Percentiles rank a stretch among this genome's conserved stretches.
phyloP scores from a whole-genome alignment of 2,888 invertebrate species.

The Caenorhabditis sp. region DNA sequence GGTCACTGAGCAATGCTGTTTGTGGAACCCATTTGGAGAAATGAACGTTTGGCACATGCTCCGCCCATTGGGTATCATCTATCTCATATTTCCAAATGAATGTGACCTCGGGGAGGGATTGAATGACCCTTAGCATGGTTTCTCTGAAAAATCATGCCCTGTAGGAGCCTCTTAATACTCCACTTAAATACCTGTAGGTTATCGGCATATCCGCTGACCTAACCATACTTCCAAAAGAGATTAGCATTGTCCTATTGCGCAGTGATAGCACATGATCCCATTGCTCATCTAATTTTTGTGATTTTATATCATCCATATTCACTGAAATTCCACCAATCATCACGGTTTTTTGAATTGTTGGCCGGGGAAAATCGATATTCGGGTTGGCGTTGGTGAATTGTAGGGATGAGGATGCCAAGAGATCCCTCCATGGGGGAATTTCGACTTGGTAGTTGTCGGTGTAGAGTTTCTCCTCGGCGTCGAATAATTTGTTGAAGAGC shows the following conservation, averaged over 20 bases:
- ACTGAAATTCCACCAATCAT: slow-evolving; percentile 37
- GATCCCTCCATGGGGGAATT: slow-evolving; percentile 21
- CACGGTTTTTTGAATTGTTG: slow-evolving; percentile 24
- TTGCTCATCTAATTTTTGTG: slow-evolving; percentile 5
- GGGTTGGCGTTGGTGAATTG: slow-evolving; percentile 32
- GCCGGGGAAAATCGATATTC: slow-evolving; percentile 40
- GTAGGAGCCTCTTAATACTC: background rate
- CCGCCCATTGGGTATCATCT: slow-evolving; percentile 12
- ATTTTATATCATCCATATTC: slow-evolving; percentile 15
- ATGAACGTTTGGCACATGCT: slow-evolving; percentile 10
- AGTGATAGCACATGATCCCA: slow-evolving; percentile 9
- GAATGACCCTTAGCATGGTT: slow-evolving; percentile 5
- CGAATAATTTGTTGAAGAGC: slow-evolving; percentile 13
- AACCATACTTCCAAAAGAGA: slow-evolving; percentile 18
- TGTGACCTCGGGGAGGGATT: slow-evolving; percentile 18
- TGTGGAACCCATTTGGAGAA: slow-evolving; percentile 39
- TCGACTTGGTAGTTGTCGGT: slow-evolving; percentile 1
- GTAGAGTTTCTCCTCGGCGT: slow-evolving; percentile 12
- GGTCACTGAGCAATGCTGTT: slow-evolving; percentile 20
- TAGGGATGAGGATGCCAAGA: slow-evolving; percentile 18
- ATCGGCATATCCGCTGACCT: slow-evolving; percentile 13
- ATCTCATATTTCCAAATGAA: slow-evolving; percentile 46
- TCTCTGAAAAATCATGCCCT: background rate
- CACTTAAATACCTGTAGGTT: background rate
- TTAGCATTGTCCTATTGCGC: slow-evolving; percentile 14